Evolutionary conservation across 2,797 vertebrate genomes (phyloP).

Genomic region (Fistularia commersonii): DNA sequence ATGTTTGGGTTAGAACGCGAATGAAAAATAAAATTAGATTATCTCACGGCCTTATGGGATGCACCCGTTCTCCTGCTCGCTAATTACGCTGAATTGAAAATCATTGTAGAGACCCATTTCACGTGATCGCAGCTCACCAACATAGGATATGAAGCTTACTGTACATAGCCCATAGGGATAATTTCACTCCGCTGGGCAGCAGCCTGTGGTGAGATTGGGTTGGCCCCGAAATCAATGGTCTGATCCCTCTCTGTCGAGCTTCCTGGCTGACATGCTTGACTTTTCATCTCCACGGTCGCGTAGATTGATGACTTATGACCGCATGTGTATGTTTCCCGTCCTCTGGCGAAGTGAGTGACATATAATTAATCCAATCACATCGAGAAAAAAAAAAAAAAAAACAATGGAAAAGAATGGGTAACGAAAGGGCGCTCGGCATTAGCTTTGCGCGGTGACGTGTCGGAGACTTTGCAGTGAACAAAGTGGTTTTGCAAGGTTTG

Average conservation of each 20-base stretch:
- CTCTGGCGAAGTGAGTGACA: slow-evolving; percentile 80
- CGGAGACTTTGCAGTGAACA: slow-evolving; percentile 27
- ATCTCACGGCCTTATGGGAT: too few species aligned
- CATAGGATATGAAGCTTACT: slow-evolving; percentile 20
- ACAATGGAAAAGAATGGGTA: slow-evolving; percentile 50
- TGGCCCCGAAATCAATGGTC: slow-evolving; percentile 79
- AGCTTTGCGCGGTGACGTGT: too few species aligned
- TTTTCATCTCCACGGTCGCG: slow-evolving; percentile 81
- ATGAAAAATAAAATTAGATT: too few species aligned
- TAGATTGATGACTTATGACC: slow-evolving; percentile 84
- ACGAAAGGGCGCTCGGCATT: too few species aligned
- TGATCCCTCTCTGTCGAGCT: slow-evolving; percentile 72
- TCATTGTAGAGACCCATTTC: too few species aligned
- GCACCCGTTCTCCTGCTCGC: too few species aligned
- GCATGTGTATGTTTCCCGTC: slow-evolving; percentile 79
- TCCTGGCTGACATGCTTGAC: slow-evolving; percentile 79
- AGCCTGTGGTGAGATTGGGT: slow-evolving; percentile 70
- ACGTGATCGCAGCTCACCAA: background rate
- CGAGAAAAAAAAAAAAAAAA: too few species aligned
- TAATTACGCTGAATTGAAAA: too few species aligned
- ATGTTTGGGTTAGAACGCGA: too few species aligned
- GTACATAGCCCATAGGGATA: slow-evolving; percentile 60
- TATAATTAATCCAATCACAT: slow-evolving; percentile 78
- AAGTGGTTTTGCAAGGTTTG: slow-evolving; percentile 4
- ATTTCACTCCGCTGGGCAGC: slow-evolving; percentile 63